Conservation (phyloP, 1,140 invertebrate species). For the Rhizoglyphus robini region DNA sequence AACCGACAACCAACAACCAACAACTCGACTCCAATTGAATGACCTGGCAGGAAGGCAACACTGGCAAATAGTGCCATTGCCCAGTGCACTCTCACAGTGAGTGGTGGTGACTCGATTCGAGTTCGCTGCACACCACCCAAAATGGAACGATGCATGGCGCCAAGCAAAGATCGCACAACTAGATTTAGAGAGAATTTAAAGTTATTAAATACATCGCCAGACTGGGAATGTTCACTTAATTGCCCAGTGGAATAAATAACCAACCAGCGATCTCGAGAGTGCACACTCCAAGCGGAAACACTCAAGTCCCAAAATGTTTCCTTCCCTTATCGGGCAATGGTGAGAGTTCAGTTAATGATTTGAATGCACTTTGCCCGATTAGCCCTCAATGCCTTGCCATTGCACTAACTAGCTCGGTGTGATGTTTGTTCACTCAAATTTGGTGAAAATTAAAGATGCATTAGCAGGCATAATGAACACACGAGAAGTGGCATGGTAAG, state of each 20-base stretch:
- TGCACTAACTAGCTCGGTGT: neutral
- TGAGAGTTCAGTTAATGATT: constrained; percentile 1
- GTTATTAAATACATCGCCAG: constrained; percentile 11
- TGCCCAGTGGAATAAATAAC: constrained; percentile 10
- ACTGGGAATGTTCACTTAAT: constrained; percentile 6
- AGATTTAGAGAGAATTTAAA: neutral
- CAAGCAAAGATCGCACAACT: constrained; percentile 1
- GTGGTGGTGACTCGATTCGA: too few relatives aligned
- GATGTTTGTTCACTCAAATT: neutral
- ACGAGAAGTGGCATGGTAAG: neutral
- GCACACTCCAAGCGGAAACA: too few relatives aligned
- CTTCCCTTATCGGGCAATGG: neutral
- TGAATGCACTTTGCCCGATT: constrained; percentile 9
- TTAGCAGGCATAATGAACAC: neutral
- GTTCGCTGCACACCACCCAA: too few relatives aligned
- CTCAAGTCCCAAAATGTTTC: constrained; percentile 5
- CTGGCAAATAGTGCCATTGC: too few relatives aligned
- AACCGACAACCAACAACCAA: too few relatives aligned
- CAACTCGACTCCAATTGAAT: too few relatives aligned
- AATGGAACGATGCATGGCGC: too few relatives aligned
- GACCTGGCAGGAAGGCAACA: too few relatives aligned
- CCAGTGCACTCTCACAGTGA: too few relatives aligned
- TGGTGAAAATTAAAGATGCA: neutral
- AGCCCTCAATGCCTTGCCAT: neutral
- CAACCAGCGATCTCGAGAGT: neutral